Conservation (phyloP, 2,888 invertebrate genomes). For the Pachydiplax longipennis region DNA sequence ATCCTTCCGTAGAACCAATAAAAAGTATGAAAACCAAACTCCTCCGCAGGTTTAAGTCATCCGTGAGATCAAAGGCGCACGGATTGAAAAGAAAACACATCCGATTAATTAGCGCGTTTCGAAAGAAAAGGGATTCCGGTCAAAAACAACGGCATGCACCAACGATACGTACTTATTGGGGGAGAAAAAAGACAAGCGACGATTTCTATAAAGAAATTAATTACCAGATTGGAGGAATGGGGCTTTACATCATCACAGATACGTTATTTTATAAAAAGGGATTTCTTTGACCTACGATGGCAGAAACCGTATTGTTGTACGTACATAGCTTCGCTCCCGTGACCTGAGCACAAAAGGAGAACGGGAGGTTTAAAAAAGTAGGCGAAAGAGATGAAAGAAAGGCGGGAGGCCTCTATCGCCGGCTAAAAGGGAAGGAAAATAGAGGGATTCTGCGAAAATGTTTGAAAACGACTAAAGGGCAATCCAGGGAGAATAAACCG, state of each 20-base stretch:
- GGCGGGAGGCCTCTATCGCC: not conserved
- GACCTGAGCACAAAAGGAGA: not conserved
- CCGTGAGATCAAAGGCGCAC: too few species aligned
- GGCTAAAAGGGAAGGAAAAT: not conserved
- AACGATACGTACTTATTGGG: too few species aligned
- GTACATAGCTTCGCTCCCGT: not conserved
- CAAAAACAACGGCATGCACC: too few species aligned
- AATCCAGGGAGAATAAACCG: not conserved
- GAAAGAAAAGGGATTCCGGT: too few species aligned
- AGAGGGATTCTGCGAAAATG: not conserved
- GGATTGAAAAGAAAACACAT: too few species aligned
- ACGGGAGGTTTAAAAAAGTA: not conserved
- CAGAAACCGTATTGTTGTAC: not conserved
- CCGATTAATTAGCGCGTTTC: too few species aligned
- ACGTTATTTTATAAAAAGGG: not conserved
- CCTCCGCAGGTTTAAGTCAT: too few species aligned
- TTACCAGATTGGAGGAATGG: too few species aligned
- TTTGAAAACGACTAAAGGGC: conserved; percentile 28
- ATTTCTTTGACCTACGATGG: not conserved
- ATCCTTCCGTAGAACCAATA: too few species aligned
- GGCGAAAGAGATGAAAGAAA: not conserved
- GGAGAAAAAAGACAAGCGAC: not conserved
- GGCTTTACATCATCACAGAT: too few species aligned
- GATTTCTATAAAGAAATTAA: not conserved
- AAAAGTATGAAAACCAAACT: too few species aligned